A percentile compares a stretch with the other conserved stretches of the same genome.
These are phyloP conservation scores for Neopelma chrysocephalum DNA, from an alignment of 2,797 vertebrate species.

Conservation along the genomic window DNA sequence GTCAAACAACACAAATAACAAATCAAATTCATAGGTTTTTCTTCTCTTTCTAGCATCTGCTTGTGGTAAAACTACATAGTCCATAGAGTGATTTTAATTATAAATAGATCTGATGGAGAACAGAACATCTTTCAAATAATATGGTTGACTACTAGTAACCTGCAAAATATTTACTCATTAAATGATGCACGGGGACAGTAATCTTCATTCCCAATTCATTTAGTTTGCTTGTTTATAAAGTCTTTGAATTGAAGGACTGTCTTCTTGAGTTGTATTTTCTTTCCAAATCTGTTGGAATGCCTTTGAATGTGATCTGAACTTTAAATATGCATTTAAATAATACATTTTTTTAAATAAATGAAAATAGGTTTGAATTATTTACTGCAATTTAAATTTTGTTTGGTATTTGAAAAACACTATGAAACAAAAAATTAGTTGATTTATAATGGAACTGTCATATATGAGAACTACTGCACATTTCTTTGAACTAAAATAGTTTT, in stretches of 20 bases:
- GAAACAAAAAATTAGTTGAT: background rate
- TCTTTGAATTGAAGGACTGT: slow-evolving; percentile 6
- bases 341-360: background rate
- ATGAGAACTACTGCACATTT: background rate
- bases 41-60: slow-evolving; percentile 48
- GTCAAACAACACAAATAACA: background rate
- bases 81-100: slow-evolving; percentile 76
- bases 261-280: background rate
- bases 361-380: background rate
- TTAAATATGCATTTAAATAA: background rate
- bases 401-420: background rate
- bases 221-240: background rate
- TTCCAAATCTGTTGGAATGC: slow-evolving; percentile 14
- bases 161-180: slow-evolving; percentile 41
- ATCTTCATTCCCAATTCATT: background rate
- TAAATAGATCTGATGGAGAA: slow-evolving; percentile 80
- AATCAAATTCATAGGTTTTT: background rate
- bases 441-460: background rate
- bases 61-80: slow-evolving; percentile 44
- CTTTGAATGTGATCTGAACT: slow-evolving; percentile 6
- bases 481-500: background rate
- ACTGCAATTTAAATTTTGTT: background rate
- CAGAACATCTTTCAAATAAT: slow-evolving; percentile 59
- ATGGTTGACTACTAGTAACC: slow-evolving; percentile 34
- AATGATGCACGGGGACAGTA: background rate